phyloP scores from a whole-genome alignment of 2,113 vertebrate genomes.

The Nothoprocta pentlandii region DNA sequence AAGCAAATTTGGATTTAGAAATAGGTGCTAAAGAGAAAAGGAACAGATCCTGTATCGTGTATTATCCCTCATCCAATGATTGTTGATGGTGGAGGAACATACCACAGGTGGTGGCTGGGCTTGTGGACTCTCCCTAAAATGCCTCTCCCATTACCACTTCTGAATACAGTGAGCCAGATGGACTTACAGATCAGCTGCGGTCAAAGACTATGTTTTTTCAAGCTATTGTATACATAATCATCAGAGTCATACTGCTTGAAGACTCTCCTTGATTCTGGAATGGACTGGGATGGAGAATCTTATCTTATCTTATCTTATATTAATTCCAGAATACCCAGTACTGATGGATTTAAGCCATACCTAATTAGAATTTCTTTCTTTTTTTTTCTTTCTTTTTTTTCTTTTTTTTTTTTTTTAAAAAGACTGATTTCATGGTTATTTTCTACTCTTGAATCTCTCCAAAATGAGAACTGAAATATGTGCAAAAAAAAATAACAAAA shows the following conservation, averaged over 20 bases:
- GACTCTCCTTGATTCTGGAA: neutral
- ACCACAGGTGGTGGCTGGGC: neutral
- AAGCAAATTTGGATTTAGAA: neutral
- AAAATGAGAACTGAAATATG: neutral
- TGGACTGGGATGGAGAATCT: neutral
- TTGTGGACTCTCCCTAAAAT: neutral
- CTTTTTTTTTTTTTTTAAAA: neutral
- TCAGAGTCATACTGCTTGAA: neutral
- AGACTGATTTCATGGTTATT: neutral
- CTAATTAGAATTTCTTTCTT: neutral
- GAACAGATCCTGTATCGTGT: neutral
- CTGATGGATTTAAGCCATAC: neutral
- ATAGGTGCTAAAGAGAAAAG: neutral
- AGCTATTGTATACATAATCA: neutral
- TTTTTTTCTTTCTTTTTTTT: neutral
- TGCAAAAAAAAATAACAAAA: neutral
- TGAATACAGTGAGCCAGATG: neutral
- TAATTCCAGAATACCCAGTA: neutral
- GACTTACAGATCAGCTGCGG: neutral
- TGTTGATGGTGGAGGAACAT: neutral
- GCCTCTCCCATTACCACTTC: neutral
- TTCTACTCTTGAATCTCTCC: neutral
- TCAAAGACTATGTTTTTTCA: neutral
- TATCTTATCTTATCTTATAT: neutral
- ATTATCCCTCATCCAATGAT: fast-evolving